Evolutionary conservation across 1,140 invertebrate genomes (phyloP), one percentile per base, ranked within the genome.

Genomic region (Bathynomus jamesi): DNA sequence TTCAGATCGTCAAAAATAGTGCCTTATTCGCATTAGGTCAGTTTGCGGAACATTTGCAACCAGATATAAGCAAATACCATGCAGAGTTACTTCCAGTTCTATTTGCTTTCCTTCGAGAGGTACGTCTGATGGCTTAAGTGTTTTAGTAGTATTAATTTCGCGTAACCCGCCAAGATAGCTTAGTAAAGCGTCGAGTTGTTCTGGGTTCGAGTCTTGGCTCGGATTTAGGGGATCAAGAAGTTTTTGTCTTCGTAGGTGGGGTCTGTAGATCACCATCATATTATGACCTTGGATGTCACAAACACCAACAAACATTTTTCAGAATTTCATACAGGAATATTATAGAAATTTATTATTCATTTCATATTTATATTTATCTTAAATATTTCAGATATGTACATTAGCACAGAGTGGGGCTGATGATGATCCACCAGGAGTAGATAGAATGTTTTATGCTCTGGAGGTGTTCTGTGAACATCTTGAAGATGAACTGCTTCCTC

Each of bases 381-480:
- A n/a, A n/a, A n/a, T n/a, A n/a, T 30, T 73, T 7, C 66, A 75
- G 72, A 71, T 69, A 46, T 78, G 73, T 68, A 72, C 72, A 30
- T 25, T 73, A 30, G 74, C 70, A 11, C 62, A 74, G 24, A 72
- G 53, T 28, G 70, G 73, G 29, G n/a, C n/a, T n/a, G 69, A 72
- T 3, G 71, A 65, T 53, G 76, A 75, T 24, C 32, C 83, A 85
- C 78, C 82, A 17, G 87, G 87, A 30, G 81, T 89, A 0, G 86
- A 88, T 74, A 85, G 90, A 53, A 88, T 91, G 82, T 93, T 93
- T 79, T 93, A 92, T 80, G 91, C 91, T 0, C 78, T 94, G 27
- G 90, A 93, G 80, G 88, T 87, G 46, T 92, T 91, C 76, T 91
- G 89, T 79, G 90, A 92, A 81, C 91, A 91, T 82, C 81, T 93